Evolutionary conservation across 2,797 vertebrate species (phyloP), one percentile per base, ranked within the genome.

Genomic region (Pseudomugil gertrudae): DNA sequence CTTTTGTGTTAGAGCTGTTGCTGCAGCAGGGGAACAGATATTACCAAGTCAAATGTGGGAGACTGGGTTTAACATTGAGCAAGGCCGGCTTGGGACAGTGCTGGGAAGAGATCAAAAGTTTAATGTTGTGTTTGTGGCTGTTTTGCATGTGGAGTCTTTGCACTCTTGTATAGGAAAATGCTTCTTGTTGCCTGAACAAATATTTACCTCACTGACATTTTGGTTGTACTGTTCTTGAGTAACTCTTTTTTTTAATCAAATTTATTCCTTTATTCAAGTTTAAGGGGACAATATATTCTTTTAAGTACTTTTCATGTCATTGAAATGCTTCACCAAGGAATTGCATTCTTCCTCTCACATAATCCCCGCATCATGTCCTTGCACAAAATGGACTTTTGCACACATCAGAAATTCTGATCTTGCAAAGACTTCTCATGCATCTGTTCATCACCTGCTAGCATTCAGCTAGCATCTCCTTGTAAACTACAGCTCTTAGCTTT

Each of bases 31-130:
- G 76, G 73, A 80, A 74, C 62, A 67, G 74, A 81, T 76, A 91
- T 94, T 93, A 89, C 87, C 90, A 93, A 93, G 87, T 92, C 90
- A 92, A 91, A 92, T 90, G 76, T 59, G 79, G 74, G 66, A 64
- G 82, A 85, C 54, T 85, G 83, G 86, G 91, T 89, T 90, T 87
- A 87, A 78, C 79, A 74, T 73, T 82, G 82, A 80, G 81, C 84
- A 83, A 78, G 70, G 56, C 51, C 14, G 32, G 68, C 66, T 66
- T 78, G 79, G 82, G 87, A 90, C 80, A 55, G 29, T 1, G 53
- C 63, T 70, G 74, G 51, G 48, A 69, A 74, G 72, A 32, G 24
- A 61, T 15, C 5, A 55, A 69, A 71, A 43, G 63, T 80, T 80
- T 72, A 54, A 26, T 23, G 13, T n/a, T 57, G 26, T 35, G 40